These are phyloP conservation scores for Drosophila pseudotalamancana DNA, from an alignment of 2,888 invertebrate species.

Conservation along the genomic window DNA sequence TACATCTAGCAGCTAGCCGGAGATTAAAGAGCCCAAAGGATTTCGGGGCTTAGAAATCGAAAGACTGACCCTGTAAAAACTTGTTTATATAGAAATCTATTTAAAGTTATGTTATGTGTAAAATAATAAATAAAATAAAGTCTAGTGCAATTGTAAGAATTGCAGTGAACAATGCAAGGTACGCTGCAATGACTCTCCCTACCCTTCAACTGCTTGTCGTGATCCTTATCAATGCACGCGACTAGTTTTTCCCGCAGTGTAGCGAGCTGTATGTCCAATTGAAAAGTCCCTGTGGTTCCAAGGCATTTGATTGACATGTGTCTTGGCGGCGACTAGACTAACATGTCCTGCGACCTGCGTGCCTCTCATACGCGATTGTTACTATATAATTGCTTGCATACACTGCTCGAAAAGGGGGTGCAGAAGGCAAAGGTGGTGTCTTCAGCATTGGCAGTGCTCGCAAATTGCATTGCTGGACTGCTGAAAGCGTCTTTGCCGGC, in stretches of 20 bases:
- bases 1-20: no score
- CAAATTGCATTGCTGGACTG: constrained; percentile 41
- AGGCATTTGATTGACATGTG: constrained; percentile 69
- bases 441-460: constrained; percentile 9
- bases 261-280: not conserved
- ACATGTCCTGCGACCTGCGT: constrained; percentile 63
- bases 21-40: no score
- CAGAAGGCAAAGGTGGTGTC: not conserved
- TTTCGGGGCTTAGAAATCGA: no score
- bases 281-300: constrained; percentile 13
- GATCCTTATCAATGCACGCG: no score
- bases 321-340: constrained; percentile 51
- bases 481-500: constrained; percentile 41
- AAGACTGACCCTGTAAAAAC: no score
- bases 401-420: constrained; percentile 1
- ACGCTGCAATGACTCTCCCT: no score
- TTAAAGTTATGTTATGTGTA: no score
- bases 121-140: no score
- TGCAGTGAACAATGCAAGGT: no score
- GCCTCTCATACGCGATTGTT: constrained; percentile 53
- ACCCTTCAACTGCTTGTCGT: no score
- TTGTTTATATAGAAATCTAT: no score
- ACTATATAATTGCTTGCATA: constrained; percentile 45
- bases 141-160: no score
- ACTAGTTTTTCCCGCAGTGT: constrained; percentile 17